phyloP scores from a whole-genome alignment of 92 coral and sea anemone genomes.

The Porites rus region DNA sequence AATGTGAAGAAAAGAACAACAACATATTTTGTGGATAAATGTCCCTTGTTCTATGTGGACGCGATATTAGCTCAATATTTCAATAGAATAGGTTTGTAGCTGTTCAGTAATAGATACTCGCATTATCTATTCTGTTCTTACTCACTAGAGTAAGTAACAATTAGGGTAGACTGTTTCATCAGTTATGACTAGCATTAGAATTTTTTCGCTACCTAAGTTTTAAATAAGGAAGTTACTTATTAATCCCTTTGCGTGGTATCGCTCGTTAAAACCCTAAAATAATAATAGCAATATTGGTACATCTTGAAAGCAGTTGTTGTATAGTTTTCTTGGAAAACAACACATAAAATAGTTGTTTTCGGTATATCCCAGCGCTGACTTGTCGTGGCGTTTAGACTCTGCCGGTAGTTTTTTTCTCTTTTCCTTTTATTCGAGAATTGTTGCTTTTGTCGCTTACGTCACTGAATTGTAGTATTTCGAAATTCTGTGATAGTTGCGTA shows the following conservation, averaged over 20 bases:
- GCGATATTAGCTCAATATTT: background rate
- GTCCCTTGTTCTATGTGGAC: background rate
- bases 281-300: background rate
- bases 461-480: background rate
- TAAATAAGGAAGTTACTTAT: background rate
- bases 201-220: background rate
- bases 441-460: background rate
- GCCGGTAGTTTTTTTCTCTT: background rate
- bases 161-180: no score
- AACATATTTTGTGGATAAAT: no score
- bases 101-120: background rate
- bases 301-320: background rate
- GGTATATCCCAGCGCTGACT: background rate
- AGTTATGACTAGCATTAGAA: no score
- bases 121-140: background rate
- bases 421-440: background rate
- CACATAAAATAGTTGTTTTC: background rate
- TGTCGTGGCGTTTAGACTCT: background rate
- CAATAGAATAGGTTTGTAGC: background rate
- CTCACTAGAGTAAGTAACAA: background rate
- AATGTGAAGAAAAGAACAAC: no score
- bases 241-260: background rate
- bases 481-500: background rate
- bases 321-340: background rate
- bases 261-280: background rate